Evolutionary conservation across 2,113 vertebrate genomes (phyloP).

Genomic region (Psittacus erithacus): DNA sequence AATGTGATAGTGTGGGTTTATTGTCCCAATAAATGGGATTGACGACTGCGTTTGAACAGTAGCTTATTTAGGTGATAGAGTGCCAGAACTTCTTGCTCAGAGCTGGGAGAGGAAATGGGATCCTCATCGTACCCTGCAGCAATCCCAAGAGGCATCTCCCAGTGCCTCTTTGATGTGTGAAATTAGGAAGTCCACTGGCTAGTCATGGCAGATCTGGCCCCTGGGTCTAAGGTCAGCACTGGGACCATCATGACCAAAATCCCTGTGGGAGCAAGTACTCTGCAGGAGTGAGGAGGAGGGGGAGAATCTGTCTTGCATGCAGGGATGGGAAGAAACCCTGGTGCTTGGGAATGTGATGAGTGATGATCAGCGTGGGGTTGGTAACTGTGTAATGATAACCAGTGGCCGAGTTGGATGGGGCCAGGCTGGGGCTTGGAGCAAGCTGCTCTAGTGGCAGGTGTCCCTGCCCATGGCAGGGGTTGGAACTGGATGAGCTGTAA

Average conservation of each 20-base stretch:
- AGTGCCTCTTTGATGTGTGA: not conserved
- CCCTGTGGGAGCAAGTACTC: not conserved
- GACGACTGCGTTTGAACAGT: not conserved
- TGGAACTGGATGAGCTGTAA: not conserved
- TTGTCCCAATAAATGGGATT: slow-evolving; percentile 25
- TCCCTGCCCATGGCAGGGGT: not conserved
- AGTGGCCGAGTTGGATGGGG: not conserved
- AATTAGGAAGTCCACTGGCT: not conserved
- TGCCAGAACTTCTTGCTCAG: not conserved
- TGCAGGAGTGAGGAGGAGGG: not conserved
- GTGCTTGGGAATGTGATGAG: not conserved
- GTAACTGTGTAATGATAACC: not conserved
- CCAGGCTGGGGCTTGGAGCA: not conserved
- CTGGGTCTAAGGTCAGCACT: not conserved
- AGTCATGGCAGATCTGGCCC: not conserved
- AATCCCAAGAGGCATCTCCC: not conserved
- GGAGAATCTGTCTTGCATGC: not conserved
- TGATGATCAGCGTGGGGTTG: not conserved
- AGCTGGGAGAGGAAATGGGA: not conserved
- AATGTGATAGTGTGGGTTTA: slow-evolving; percentile 9
- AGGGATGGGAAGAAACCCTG: not conserved
- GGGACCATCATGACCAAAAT: not conserved
- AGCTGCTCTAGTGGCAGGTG: not conserved
- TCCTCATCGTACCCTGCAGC: rapidly evolving
- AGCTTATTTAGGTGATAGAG: slow-evolving; percentile 1